A percentile compares a stretch with the other conserved stretches of the same genome.
Conservation (phyloP, 2,797 vertebrate species). For the Pseudocheirus occidentalis region DNA sequence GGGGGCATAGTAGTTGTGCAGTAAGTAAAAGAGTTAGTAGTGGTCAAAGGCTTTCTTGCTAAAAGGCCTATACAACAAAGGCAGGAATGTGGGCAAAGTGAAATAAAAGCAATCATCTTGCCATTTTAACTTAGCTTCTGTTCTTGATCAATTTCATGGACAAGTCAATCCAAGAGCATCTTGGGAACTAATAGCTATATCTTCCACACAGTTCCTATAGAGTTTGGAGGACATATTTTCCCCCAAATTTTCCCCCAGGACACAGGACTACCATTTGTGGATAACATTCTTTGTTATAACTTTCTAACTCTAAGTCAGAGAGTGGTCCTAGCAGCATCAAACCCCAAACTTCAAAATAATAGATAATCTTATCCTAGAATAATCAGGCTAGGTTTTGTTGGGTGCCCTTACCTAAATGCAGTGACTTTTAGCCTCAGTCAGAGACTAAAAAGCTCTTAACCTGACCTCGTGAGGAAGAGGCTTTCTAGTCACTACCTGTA, state of each 20-base stretch:
- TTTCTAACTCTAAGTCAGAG: background rate
- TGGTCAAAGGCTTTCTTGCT: background rate
- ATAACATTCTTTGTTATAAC: background rate
- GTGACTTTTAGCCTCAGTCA: background rate
- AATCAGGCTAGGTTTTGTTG: background rate
- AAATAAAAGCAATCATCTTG: background rate
- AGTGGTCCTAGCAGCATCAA: background rate
- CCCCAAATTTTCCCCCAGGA: background rate
- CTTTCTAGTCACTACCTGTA: background rate
- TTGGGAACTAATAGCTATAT: background rate
- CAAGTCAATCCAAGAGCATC: background rate
- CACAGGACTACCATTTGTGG: background rate
- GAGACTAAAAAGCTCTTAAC: background rate
- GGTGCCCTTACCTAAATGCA: background rate
- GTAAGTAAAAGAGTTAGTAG: background rate
- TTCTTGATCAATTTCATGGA: background rate
- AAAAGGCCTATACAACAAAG: background rate
- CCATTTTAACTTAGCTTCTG: background rate
- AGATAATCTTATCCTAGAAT: background rate
- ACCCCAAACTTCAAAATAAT: background rate
- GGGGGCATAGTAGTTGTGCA: background rate
- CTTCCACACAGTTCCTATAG: background rate
- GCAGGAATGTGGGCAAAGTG: background rate
- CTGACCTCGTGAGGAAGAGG: background rate
- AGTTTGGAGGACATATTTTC: background rate